Base-by-base conservation (phyloP, 2,888 invertebrate genomes). In the Dione juno region DNA sequence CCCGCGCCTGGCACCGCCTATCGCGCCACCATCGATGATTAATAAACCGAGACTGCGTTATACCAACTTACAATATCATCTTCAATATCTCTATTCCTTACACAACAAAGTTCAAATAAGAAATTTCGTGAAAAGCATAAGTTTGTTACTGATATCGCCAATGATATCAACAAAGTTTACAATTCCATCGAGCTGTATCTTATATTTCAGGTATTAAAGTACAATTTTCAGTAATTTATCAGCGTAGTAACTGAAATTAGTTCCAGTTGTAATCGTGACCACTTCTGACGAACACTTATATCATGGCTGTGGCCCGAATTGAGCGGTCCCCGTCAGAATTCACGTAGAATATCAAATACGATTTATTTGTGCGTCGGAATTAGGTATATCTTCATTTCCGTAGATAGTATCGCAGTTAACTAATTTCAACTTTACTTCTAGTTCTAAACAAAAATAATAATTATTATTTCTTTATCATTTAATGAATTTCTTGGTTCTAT, bases 1-100 rank as follows among this genome's bases (percentile, higher is more conserved):
- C 86, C 87, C 88, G 90, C 89, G 83, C 83, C 84, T 87, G 87
- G 92, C 88, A 87, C 92, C 89, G 84, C 86, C 83, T 92, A 92
- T 92, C 92, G 91, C 90, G 80, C 88, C 92, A 90, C 91, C 92
- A 92, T 92, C 93, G 90, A 92, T 92, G 92, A 92, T 92, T 92
- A 93, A 92, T 91, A 92, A 89, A 89, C 89, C 84, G 78, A 81
- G 75, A 80, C 82, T 78, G 78, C 72, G 70, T 75, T 76, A 75
- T 72, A 76, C 76, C 76, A 78, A 71, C 58, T 41, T 67, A 72
- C 45, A 61, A 37, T 48, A 67, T 69, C 75, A 68, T 48, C 16
- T 37, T 52, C 53, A 68, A 45, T 57, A 71, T 52, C 71, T 71
- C 67, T 80, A 76, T 41, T 19, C 0, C 21, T 0, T 13, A 5